phyloP scores from a whole-genome alignment of 1,140 invertebrate species.

The Leucophenga varia region DNA sequence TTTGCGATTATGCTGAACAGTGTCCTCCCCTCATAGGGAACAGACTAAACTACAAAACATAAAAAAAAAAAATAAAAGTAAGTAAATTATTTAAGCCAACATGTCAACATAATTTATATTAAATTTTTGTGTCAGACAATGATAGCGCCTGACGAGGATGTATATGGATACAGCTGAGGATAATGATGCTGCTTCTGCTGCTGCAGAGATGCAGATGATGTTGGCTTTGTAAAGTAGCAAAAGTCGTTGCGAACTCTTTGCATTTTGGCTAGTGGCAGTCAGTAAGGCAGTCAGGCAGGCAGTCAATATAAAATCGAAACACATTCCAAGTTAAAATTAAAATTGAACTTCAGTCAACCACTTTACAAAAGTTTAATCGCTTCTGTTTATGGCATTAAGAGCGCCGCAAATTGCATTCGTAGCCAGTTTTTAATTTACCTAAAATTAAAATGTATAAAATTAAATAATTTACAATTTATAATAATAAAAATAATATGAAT shows the following conservation, averaged over 20 bases:
- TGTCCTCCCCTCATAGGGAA: slow-evolving; percentile 1
- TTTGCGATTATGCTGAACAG: slow-evolving; percentile 21
- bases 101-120: slow-evolving; percentile 56
- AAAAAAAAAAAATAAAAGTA: not conserved
- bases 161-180: no score
- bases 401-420: not conserved
- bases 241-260: not conserved
- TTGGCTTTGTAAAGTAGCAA: not conserved
- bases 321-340: not conserved
- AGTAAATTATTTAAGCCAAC: slow-evolving; percentile 48
- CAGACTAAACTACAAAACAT: not conserved
- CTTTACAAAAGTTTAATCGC: slow-evolving; percentile 10
- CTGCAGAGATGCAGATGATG: slow-evolving; percentile 18
- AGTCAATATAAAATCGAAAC: slow-evolving; percentile 7
- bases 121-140: slow-evolving; percentile 55
- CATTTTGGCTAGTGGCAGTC: slow-evolving; percentile 8
- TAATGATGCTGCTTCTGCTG: no score
- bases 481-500: no score
- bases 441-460: slow-evolving; percentile 16
- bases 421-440: not conserved
- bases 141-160: slow-evolving; percentile 49
- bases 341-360: slow-evolving; percentile 2
- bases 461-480: slow-evolving; percentile 37
- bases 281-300: slow-evolving; percentile 4
- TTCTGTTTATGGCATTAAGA: slow-evolving; percentile 2